Evolutionary conservation across 2,888 invertebrate species (phyloP), one percentile per base, ranked within the genome.

Genomic region (Parascotia fuliginaria): DNA sequence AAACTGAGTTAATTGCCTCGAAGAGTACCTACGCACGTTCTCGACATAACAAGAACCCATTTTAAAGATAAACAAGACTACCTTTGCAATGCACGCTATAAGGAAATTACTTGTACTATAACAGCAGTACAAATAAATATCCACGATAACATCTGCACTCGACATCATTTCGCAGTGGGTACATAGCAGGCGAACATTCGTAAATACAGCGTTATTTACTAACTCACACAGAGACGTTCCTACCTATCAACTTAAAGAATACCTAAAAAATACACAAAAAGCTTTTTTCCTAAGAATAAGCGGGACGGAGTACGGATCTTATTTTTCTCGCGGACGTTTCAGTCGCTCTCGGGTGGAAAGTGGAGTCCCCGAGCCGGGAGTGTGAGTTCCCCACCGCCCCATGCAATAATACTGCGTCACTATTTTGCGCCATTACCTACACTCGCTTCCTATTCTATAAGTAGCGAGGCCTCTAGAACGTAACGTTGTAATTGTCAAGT

Each of bases 341-440:
- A 88, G 86, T 89, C 91, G 84, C 91, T 86, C 86, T 77, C 74
- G 80, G 83, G 78, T 71, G 77, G 73, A 69, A 70, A 71, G 68
- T 49, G 70, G 70, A 71, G 75, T 70, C 59, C 42, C 61, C 67
- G 75, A 55, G 68, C 58, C 65, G 54, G 81, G 81, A 74, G 74
- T 73, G 79, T 74, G 83, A 73, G 77, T 65, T 55, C 74, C 59
- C 80, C 82, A 73, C 81, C 82, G 74, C 89, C 87, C 87, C 84
- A 85, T 91, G 92, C 91, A 92, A 92, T 92, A 92, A 92, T 92
- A 92, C 92, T 92, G 92, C 92, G 92, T 92, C 92, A 92, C 92
- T 92, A 92, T 92, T 92, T 92, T 92, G 92, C 92, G 91, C 92
- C 92, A 92, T 92, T 92, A 92, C 92, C 91, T 91, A 92, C 91